phyloP scores from a whole-genome alignment of 2,113 vertebrate species.

The Tonatia bakeri region DNA sequence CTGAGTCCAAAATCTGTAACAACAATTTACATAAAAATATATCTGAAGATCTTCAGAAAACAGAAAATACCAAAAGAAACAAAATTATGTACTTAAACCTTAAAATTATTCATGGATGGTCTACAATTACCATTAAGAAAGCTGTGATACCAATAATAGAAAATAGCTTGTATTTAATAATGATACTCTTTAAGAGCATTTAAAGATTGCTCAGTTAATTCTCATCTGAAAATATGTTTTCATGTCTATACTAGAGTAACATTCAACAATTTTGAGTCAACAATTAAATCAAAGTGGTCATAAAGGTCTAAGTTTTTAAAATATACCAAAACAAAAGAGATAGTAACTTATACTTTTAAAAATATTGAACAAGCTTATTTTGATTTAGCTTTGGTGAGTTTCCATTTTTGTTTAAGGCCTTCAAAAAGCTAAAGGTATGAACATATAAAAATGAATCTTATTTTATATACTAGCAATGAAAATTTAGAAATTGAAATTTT shows the following conservation, averaged over 20 bases:
- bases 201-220: conserved; percentile 25
- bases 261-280: not conserved
- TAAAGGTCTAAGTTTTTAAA: conserved; percentile 35
- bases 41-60: conserved; percentile 62
- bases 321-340: not conserved
- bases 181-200: not conserved
- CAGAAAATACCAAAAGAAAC: not conserved
- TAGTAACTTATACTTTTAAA: conserved; percentile 2
- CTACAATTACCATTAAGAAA: conserved; percentile 2
- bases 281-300: not conserved
- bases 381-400: not conserved
- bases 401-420: not conserved
- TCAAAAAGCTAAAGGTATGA: not conserved
- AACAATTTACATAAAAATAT: conserved; percentile 74
- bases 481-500: not conserved
- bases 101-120: not conserved
- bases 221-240: conserved; percentile 9
- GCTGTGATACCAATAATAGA: not conserved
- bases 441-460: not conserved
- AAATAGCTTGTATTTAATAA: not conserved
- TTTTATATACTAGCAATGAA: not conserved
- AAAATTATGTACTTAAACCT: not conserved
- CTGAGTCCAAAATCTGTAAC: conserved; percentile 97
- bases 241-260: not conserved
- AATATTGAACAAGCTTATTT: not conserved